phyloP scores from a whole-genome alignment of 2,113 vertebrate species.

The Siphamia tubifer region DNA sequence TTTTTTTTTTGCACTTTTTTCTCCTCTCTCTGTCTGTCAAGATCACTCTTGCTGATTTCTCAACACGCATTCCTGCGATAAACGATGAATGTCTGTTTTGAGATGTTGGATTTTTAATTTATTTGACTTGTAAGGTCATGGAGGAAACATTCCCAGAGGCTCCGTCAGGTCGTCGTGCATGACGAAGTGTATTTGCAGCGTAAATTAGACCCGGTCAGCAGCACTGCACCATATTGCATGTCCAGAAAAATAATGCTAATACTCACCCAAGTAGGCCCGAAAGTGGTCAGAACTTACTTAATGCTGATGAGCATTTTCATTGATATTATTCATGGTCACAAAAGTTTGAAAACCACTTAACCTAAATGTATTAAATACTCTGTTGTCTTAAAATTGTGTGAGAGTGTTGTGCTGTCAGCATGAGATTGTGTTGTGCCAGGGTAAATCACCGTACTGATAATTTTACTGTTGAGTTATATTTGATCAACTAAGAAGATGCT shows the following conservation, averaged over 20 bases:
- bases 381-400: conserved; percentile 70
- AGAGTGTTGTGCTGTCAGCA: conserved; percentile 70
- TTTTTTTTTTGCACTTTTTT: not conserved
- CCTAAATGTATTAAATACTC: conserved; percentile 65
- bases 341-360: conserved; percentile 48
- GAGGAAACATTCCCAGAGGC: conserved; percentile 21
- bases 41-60: not conserved
- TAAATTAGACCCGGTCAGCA: conserved; percentile 1
- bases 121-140: conserved; percentile 1
- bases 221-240: conserved; percentile 54
- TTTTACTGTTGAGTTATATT: conserved; percentile 26
- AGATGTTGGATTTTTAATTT: not conserved
- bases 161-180: conserved; percentile 38
- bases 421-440: conserved; percentile 66
- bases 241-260: conserved; percentile 10
- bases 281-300: conserved; percentile 11
- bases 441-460: conserved; percentile 42
- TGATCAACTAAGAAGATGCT: conserved; percentile 8
- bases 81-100: not conserved
- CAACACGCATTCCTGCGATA: conserved; percentile 17
- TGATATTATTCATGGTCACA: conserved; percentile 18
- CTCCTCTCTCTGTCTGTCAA: not conserved
- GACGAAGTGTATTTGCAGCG: conserved; percentile 35
- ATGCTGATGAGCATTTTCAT: conserved; percentile 12
- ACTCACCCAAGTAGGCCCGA: not conserved